Evolutionary conservation across 2,888 invertebrate species (phyloP).

Genomic region (Tachina fera): DNA sequence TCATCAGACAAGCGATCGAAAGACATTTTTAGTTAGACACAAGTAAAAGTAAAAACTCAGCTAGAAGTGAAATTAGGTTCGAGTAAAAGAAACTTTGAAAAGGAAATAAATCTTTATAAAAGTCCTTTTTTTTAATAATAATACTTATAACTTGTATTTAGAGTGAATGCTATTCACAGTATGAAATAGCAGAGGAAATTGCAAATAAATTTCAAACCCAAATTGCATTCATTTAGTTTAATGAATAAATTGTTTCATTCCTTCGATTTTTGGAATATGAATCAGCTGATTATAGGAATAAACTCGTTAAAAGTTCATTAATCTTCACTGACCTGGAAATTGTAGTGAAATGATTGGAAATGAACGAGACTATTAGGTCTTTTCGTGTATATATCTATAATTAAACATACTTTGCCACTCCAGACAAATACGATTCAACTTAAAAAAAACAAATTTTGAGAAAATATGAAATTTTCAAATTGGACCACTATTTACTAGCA

Average conservation of each 20-base stretch:
- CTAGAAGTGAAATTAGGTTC: neutral
- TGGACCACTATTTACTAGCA: too few species aligned
- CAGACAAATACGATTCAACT: neutral
- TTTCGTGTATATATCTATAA: neutral
- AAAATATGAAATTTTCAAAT: too few species aligned
- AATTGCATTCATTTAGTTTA: too few species aligned
- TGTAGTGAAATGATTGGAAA: neutral
- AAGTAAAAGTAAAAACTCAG: neutral
- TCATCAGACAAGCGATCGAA: slow-evolving; percentile 1
- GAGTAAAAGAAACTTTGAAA: neutral
- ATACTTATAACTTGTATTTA: neutral
- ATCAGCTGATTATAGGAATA: neutral
- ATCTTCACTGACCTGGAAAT: neutral
- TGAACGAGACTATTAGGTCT: neutral
- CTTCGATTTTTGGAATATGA: neutral
- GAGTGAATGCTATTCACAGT: too few species aligned
- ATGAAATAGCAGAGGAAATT: too few species aligned
- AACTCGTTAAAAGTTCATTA: too few species aligned
- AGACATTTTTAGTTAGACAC: neutral
- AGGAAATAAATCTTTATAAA: neutral
- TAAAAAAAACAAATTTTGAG: neutral
- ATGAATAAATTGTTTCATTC: too few species aligned
- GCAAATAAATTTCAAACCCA: too few species aligned
- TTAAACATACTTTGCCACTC: neutral
- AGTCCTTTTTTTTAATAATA: neutral